phyloP scores from a whole-genome alignment of 2,113 vertebrate genomes.

The Gnathonemus echidnorhynchus region DNA sequence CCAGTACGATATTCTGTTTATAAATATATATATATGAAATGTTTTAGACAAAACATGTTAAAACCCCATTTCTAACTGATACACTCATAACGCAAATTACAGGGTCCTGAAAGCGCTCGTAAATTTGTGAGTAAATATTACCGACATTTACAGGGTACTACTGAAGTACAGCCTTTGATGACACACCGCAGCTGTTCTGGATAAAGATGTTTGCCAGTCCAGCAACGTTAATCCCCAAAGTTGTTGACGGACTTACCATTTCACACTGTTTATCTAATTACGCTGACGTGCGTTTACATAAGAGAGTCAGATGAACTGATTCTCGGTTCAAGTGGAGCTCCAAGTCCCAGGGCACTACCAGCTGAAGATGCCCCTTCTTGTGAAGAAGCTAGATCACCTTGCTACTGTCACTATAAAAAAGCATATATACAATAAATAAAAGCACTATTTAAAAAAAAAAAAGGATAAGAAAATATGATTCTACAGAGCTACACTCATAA shows the following conservation, averaged over 20 bases:
- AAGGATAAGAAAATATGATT: neutral
- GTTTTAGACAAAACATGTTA: conserved; percentile 4
- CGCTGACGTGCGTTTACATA: neutral
- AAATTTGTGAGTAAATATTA: neutral
- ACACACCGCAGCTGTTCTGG: neutral
- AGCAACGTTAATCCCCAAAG: neutral
- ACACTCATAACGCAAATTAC: neutral
- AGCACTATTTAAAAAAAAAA: neutral
- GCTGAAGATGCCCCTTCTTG: neutral
- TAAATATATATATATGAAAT: neutral
- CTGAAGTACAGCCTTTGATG: neutral
- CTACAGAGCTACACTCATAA: neutral
- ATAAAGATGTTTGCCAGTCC: neutral
- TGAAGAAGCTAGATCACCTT: neutral
- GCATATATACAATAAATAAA: neutral
- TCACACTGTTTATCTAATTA: neutral
- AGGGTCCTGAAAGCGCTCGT: neutral
- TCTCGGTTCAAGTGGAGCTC: neutral
- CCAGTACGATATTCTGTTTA: neutral
- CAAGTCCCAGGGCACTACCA: neutral
- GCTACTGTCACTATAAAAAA: neutral
- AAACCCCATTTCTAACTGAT: neutral
- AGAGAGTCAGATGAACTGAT: neutral
- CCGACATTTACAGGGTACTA: neutral
- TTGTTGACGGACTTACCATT: neutral